Evolutionary conservation across 2,888 invertebrate species (phyloP), one percentile per base, ranked within the genome.

Genomic region (Hedychridium roseum): DNA sequence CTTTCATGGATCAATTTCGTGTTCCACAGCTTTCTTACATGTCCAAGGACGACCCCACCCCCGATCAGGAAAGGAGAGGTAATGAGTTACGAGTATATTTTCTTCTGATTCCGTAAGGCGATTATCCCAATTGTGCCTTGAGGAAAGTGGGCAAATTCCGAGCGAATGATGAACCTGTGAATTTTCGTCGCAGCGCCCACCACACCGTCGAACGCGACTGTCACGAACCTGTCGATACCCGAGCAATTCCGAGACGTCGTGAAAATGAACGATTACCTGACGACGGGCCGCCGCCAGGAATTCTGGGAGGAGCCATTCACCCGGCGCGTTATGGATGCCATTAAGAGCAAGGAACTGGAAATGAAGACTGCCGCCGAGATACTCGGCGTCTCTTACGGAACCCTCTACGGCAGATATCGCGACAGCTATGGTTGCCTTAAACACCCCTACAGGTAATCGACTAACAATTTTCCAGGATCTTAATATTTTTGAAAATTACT

Each of bases 301-400:
- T 94, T 94, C 80, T 94, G 94, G 94, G 94, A 94, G 74, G 94
- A 94, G 76, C 88, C 91, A 34, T 93, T 92, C 70, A 93, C 93
- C 20, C 89, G 91, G 77, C 82, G 92, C 71, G 88, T 94, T 30
- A 91, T 94, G 89, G 93, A 94, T 75, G 91, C 92, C 12, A 93
- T 94, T 18, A 89, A 93, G 68, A 88, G 91, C 56, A 94, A 94
- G 79, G 92, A 92, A 82, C 79, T 94, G 71, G 94, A 94, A 80
- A 94, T 94, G 94, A 94, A 94, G 80, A 91, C 91, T 62, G 94
- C 92, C 2, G 93, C 94, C 1, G 92, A 94, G 77, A 85, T 94
- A 46, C 82, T 94, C 35, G 94, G 94, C 1, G 94, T 94, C 0
- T 93, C 92, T 35, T 94, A 94, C 80, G 94, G 94, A 3, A 94